These are phyloP conservation scores for Burhinus bistriatus DNA, from an alignment of 2,113 vertebrate genomes.

Conservation along the genomic window DNA sequence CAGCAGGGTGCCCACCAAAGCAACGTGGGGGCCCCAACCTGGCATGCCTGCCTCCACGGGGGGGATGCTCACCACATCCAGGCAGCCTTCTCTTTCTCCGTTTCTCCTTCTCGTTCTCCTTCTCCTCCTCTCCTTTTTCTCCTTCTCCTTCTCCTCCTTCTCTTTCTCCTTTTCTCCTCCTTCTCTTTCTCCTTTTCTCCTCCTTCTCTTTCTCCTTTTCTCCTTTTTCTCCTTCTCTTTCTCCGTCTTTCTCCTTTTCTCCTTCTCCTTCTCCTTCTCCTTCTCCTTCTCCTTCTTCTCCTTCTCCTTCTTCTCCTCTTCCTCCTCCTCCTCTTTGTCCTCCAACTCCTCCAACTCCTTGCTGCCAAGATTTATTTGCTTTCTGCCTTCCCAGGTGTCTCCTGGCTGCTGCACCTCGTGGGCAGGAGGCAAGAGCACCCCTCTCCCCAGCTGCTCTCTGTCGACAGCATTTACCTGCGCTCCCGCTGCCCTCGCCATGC, in stretches of 20 bases:
- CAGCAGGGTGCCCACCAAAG: not conserved
- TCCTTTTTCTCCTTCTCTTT: too few species aligned
- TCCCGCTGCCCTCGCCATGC: not conserved
- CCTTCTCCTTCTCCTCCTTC: too few species aligned
- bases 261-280: too few species aligned
- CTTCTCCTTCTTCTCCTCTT: too few species aligned
- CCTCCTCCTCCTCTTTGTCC: not conserved
- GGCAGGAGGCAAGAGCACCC: not conserved
- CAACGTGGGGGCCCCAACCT: accelerated
- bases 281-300: too few species aligned
- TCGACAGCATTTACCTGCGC: not conserved
- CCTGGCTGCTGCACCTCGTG: not conserved
- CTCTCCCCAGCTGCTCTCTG: not conserved
- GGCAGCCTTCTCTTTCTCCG: too few species aligned
- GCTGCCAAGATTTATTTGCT: not conserved
- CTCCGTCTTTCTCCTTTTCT: too few species aligned
- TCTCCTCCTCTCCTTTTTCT: too few species aligned
- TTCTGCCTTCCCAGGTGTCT: not conserved
- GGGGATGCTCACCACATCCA: not conserved
- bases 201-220: too few species aligned
- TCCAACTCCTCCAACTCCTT: not conserved
- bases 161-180: too few species aligned
- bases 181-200: too few species aligned
- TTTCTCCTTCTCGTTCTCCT: too few species aligned
- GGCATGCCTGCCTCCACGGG: not conserved